Conservation (phyloP, 2,113 vertebrate genomes). For the Salvator merianae region DNA sequence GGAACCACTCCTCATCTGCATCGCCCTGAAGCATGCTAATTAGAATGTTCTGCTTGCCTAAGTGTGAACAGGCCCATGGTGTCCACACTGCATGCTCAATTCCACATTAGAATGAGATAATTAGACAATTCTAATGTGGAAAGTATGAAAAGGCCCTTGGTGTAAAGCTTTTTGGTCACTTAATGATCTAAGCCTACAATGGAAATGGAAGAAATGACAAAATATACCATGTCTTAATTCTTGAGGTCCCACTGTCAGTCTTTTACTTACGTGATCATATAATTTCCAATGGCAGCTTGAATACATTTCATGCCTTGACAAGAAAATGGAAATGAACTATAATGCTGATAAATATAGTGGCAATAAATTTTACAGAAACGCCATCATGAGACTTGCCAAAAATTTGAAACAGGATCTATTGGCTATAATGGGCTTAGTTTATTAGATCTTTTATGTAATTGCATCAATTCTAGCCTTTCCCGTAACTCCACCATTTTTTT, state of each 20-base stretch:
- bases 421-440: conserved; percentile 40
- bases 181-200: not conserved
- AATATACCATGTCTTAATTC: not conserved
- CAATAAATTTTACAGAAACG: conserved; percentile 3
- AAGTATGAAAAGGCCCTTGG: too few relatives aligned
- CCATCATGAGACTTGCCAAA: not conserved
- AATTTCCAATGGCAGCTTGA: conserved; percentile 4
- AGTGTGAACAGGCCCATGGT: too few relatives aligned
- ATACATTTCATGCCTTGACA: not conserved
- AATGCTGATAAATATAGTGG: conserved; percentile 20
- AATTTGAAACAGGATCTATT: conserved; percentile 13
- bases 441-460: conserved; percentile 20
- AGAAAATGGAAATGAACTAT: not conserved
- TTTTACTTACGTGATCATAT: not conserved
- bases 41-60: too few relatives aligned
- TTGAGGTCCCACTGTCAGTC: not conserved
- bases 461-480: conserved; percentile 45
- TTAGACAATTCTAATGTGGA: too few relatives aligned
- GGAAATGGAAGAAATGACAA: not conserved
- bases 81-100: too few relatives aligned
- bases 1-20: too few relatives aligned
- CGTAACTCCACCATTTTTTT: conserved; percentile 39
- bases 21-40: too few relatives aligned
- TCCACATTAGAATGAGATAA: too few relatives aligned
- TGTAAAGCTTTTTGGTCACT: too few relatives aligned